Evolutionary conservation across 1,140 invertebrate species (phyloP).

Genomic region (Drosophila willistoni): DNA sequence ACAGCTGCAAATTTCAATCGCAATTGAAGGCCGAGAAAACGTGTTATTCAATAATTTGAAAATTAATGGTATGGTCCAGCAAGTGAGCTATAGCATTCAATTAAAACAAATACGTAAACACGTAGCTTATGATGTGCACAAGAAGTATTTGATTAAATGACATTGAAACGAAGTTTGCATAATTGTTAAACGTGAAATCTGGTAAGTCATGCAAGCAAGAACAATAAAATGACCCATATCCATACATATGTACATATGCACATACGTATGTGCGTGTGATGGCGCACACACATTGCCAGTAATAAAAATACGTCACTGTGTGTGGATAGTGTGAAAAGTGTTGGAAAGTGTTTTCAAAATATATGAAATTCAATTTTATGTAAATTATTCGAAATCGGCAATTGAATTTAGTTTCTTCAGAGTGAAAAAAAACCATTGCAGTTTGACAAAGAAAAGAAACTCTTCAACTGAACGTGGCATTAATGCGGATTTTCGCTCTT

Average conservation of each 20-base stretch:
- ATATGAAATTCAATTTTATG: background rate
- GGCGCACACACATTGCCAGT: constrained; percentile 33
- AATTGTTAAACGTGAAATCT: constrained; percentile 32
- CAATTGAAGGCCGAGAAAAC: constrained; percentile 29
- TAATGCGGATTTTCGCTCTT: constrained; percentile 25
- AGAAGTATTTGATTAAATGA: background rate
- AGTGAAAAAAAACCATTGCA: background rate
- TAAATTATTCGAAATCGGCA: background rate
- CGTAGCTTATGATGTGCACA: background rate
- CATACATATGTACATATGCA: constrained; percentile 23
- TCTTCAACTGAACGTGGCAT: constrained; percentile 23
- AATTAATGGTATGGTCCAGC: constrained; percentile 39
- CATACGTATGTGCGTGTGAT: constrained; percentile 19
- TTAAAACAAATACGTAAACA: background rate
- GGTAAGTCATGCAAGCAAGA: constrained; percentile 29
- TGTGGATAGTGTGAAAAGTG: constrained; percentile 37
- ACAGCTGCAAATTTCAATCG: constrained; percentile 30
- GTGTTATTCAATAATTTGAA: constrained; percentile 69
- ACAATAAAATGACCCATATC: constrained; percentile 55
- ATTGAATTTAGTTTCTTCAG: background rate
- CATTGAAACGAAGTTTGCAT: constrained; percentile 36
- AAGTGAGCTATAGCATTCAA: constrained; percentile 29
- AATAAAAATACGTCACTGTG: constrained; percentile 38
- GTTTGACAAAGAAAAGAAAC: background rate
- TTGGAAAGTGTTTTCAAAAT: constrained; percentile 25